A percentile compares a stretch with the other conserved stretches of the same genome.
Evolutionary conservation across 2,888 invertebrate species (phyloP).

Genomic region (Agriotes lineatus): DNA sequence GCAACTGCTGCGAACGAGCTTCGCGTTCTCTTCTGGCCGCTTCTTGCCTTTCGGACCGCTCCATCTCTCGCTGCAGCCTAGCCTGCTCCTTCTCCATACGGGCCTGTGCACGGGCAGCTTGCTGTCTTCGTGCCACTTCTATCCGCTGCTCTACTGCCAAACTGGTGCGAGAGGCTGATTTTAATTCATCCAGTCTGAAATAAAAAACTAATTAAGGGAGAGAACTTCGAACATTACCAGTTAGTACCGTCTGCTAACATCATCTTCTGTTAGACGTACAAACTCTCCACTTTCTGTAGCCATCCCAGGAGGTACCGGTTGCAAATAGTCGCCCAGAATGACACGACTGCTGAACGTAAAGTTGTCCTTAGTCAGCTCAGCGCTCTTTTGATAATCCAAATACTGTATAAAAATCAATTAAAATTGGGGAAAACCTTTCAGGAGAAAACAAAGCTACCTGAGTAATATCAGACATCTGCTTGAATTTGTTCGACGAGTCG

Average conservation of each 20-base stretch:
- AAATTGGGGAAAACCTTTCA: neutral
- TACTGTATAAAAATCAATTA: constrained; percentile 70
- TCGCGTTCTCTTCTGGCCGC: constrained; percentile 85
- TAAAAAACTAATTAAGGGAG: neutral
- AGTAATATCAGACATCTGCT: constrained; percentile 75
- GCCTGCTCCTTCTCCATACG: constrained; percentile 79
- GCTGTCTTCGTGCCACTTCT: constrained; percentile 80
- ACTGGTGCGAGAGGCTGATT: constrained; percentile 72
- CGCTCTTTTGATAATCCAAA: constrained; percentile 73
- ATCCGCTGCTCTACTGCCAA: constrained; percentile 82
- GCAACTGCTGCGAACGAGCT: constrained; percentile 84
- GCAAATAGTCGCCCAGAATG: constrained; percentile 91
- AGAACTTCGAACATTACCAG: neutral
- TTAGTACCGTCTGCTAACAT: constrained; percentile 79
- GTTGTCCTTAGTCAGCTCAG: constrained; percentile 83
- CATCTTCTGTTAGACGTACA: constrained; percentile 82
- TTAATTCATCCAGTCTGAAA: constrained; percentile 75
- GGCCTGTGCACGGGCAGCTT: constrained; percentile 81
- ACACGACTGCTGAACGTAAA: constrained; percentile 93
- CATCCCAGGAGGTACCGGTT: constrained; percentile 76
- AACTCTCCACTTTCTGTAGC: constrained; percentile 78
- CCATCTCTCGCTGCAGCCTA: constrained; percentile 76
- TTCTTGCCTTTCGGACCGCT: constrained; percentile 86
- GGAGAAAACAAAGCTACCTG: constrained; percentile 65
- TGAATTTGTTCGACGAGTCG: constrained; percentile 71